These are phyloP conservation scores for Heterochromis multidens DNA, from an alignment of 2,113 vertebrate species.

Conservation along the genomic window DNA sequence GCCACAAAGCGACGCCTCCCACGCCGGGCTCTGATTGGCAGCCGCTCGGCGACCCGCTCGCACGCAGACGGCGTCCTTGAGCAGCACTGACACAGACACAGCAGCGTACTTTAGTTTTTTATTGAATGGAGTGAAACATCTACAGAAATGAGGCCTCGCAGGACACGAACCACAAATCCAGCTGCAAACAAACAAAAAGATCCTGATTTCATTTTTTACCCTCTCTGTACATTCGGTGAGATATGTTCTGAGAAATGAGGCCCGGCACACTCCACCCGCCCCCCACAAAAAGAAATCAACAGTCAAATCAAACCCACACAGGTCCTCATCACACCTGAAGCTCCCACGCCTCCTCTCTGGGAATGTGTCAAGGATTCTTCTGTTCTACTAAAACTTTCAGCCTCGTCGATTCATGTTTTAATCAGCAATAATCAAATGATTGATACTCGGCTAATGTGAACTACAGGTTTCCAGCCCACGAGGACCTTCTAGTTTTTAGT, in stretches of 20 bases:
- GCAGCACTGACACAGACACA: conserved; percentile 34
- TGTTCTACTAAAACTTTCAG: not conserved
- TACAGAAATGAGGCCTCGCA: conserved; percentile 74
- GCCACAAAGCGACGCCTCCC: conserved; percentile 9
- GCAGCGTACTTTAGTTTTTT: conserved; percentile 43
- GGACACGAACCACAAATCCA: conserved; percentile 62
- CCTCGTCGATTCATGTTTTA: not conserved
- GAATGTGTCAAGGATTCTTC: not conserved
- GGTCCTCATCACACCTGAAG: not conserved
- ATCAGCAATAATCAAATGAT: too few species aligned
- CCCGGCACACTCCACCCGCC: not conserved
- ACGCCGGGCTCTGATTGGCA: conserved; percentile 25
- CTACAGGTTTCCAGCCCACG: too few species aligned
- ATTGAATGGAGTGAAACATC: conserved; percentile 78
- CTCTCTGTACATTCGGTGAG: conserved; percentile 74
- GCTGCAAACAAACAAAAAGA: conserved; percentile 60
- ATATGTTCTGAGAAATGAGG: conserved; percentile 73
- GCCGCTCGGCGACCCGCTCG: not conserved
- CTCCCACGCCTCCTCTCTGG: not conserved
- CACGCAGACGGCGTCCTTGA: conserved; percentile 70
- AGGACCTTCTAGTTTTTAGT: too few species aligned
- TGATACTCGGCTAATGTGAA: too few species aligned
- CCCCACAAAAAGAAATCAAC: not conserved
- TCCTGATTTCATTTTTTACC: not conserved
- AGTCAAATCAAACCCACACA: conserved; percentile 15